Percentiles rank a stretch among this genome's conserved stretches.
phyloP scores from a whole-genome alignment of 2,113 vertebrate genomes.

The Tupaia chinensis region DNA sequence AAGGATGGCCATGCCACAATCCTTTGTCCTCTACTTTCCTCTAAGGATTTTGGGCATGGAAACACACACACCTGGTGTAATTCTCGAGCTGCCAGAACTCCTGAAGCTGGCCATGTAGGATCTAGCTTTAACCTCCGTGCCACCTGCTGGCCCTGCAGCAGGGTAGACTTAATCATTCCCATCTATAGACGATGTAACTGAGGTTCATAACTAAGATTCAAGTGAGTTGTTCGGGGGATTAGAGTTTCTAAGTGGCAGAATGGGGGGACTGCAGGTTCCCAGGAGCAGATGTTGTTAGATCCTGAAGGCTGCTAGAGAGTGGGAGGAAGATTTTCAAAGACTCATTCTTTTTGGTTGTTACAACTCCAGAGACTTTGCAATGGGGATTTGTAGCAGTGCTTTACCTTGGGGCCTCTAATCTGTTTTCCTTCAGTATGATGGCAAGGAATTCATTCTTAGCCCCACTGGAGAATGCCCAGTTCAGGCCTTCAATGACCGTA shows the following conservation, averaged over 20 bases:
- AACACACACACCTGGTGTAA: too few species aligned
- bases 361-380: neutral
- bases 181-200: neutral
- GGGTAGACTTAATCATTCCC: neutral
- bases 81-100: too few species aligned
- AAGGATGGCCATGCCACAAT: too few species aligned
- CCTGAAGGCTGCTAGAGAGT: neutral
- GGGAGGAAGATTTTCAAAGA: neutral
- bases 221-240: neutral
- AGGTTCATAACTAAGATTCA: neutral
- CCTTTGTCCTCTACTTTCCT: too few species aligned
- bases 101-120: too few species aligned
- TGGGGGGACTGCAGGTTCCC: neutral
- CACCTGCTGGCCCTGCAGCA: too few species aligned
- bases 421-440: slow-evolving; percentile 2
- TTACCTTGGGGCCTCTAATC: neutral
- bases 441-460: slow-evolving; percentile 7
- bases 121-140: too few species aligned
- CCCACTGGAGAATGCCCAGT: neutral
- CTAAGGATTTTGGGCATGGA: too few species aligned
- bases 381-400: neutral
- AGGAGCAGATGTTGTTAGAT: neutral
- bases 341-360: neutral
- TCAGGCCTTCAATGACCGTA: neutral
- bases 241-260: neutral